Evolutionary conservation across 2,888 invertebrate genomes (phyloP), one percentile per base, ranked within the genome.

Genomic region (Rhynchonema sp.): DNA sequence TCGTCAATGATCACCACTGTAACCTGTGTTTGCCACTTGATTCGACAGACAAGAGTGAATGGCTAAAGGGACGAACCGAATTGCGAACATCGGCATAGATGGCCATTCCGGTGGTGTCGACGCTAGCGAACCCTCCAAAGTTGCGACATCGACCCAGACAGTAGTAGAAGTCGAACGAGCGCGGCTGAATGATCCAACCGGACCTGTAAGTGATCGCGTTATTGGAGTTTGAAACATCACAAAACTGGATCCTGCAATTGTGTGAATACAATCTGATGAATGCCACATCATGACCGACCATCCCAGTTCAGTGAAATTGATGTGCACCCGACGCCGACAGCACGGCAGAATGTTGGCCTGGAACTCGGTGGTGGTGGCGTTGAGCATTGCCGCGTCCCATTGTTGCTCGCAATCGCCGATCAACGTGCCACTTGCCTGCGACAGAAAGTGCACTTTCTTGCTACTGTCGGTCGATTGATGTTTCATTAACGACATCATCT

Each of bases 31-130:
- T n/a, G n/a, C n/a, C n/a, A n/a, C n/a, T n/a, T n/a, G n/a, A n/a
- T n/a, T n/a, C n/a, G n/a, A n/a, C n/a, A n/a, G n/a, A n/a, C n/a
- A n/a, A n/a, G n/a, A n/a, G n/a, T n/a, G n/a, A n/a, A n/a, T 46
- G 25, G 25, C 2, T n/a, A n/a, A n/a, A n/a, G n/a, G n/a, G n/a
- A n/a, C n/a, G n/a, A n/a, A n/a, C n/a, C n/a, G n/a, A n/a, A 23
- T 60, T 60, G 57, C 62, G 61, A 23, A 58, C n/a, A 13, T 62
- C 62, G 2, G 62, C 56, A 56, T 62, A 62, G 20, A 62, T n/a
- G 1, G 61, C 55, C 26, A n/a, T 2, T 6, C 61, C 61, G 9
- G 29, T 46, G n/a, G 54, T 53, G 52, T 30, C 46, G 2, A 3
- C 30, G 30, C 20, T 22, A 20, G 57, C 58, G 57, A 58, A 46